Conservation (phyloP, 1,140 invertebrate genomes). For the Lucilia sericata region DNA sequence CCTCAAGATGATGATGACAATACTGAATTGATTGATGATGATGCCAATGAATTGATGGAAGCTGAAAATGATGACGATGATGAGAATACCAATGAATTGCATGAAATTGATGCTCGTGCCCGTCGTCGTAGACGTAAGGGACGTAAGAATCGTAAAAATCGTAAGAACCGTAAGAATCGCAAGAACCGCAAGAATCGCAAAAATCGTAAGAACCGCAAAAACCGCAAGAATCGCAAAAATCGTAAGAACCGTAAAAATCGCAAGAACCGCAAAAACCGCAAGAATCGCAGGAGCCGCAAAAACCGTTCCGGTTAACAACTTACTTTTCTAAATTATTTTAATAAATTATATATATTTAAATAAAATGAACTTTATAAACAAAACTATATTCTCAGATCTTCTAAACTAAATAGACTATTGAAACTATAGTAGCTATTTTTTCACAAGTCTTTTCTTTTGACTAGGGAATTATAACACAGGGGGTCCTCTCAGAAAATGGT, state of each 20-base stretch:
- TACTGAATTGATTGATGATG: neutral
- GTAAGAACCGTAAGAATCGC: neutral
- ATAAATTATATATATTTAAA: no score
- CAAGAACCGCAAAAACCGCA: neutral
- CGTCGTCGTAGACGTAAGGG: neutral
- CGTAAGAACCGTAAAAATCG: neutral
- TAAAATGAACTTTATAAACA: no score
- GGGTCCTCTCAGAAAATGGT: no score
- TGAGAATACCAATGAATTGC: neutral
- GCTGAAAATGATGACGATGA: neutral
- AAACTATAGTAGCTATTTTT: no score
- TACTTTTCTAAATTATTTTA: no score
- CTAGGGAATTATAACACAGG: no score
- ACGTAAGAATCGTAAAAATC: neutral
- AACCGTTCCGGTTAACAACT: neutral
- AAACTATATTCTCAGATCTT: no score
- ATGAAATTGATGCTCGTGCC: neutral
- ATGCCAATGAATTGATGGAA: neutral
- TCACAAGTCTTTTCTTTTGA: no score
- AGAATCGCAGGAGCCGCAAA: neutral
- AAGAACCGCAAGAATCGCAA: slow-evolving; percentile 2
- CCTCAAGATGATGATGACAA: neutral
- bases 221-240: neutral
- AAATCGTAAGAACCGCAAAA: neutral
- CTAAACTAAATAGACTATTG: no score